Base-by-base conservation (phyloP, 2,113 vertebrate genomes). In the Etheostoma spectabile region DNA sequence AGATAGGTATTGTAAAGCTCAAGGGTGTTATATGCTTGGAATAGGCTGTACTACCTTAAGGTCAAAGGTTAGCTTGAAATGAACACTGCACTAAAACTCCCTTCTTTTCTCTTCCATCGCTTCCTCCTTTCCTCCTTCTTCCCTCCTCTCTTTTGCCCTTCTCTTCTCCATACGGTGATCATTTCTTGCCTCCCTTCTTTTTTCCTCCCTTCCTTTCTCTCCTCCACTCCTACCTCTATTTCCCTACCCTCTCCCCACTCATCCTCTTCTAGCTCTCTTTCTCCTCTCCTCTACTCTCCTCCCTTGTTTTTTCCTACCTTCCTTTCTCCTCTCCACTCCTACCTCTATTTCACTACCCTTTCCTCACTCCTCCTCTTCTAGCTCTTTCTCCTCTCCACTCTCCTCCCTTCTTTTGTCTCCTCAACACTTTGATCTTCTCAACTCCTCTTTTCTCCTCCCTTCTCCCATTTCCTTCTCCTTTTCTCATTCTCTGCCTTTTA, bases 1-100 rank as follows among this genome's bases (percentile, higher is more conserved):
- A 74, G 30, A 22, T 8, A 27, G n/a, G n/a, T n/a, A n/a, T n/a
- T n/a, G n/a, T n/a, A n/a, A n/a, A n/a, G n/a, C n/a, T n/a, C n/a
- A n/a, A n/a, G n/a, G n/a, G n/a, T n/a, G n/a, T n/a, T n/a, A n/a
- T n/a, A n/a, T n/a, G n/a, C n/a, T n/a, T n/a, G n/a, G n/a, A n/a
- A n/a, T n/a, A n/a, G n/a, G n/a, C n/a, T n/a, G n/a, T n/a, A n/a
- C n/a, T n/a, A n/a, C n/a, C n/a, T 75, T 70, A 74, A 71, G 64
- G 57, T 79, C 59, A 79, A 76, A 77, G 61, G 61, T 72, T 49
- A 45, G 1, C 5, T 4, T 24, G 35, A 27, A 35, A 35, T 11
- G 18, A 69, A 42, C 14, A 38, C 46, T 53, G 45, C 35, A 56
- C 71, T 51, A 6, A 74, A 35, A 38, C 16, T 49, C 48, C 5